Evolutionary conservation across 2,888 invertebrate genomes (phyloP).

Genomic region (Pollenia amentaria): DNA sequence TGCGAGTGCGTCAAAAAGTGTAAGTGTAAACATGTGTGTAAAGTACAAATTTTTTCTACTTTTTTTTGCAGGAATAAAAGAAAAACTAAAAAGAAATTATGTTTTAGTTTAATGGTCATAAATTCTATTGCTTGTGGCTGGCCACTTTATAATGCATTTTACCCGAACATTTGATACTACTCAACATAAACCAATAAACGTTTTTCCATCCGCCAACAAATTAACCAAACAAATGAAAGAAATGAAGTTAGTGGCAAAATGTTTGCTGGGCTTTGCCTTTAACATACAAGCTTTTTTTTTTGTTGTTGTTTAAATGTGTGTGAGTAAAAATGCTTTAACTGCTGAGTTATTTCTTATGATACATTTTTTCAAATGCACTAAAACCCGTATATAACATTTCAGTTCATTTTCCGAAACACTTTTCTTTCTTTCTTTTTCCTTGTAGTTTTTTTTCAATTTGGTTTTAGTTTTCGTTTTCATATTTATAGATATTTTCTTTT

Average conservation of each 20-base stretch:
- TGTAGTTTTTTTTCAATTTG: slow-evolving; percentile 7
- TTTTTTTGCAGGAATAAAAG: slow-evolving; percentile 11
- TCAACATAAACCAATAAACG: slow-evolving; percentile 21
- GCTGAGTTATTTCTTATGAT: slow-evolving; percentile 35
- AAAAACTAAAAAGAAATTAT: slow-evolving; percentile 58
- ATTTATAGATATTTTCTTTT: slow-evolving; percentile 29
- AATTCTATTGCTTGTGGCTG: slow-evolving; percentile 69
- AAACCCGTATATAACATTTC: slow-evolving; percentile 18
- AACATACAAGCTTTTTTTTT: background rate
- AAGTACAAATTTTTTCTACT: background rate
- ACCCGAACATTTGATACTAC: slow-evolving; percentile 18
- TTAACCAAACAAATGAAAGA: background rate
- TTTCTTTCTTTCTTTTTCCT: background rate
- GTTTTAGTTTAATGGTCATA: slow-evolving; percentile 70
- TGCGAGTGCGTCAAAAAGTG: background rate
- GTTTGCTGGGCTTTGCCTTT: slow-evolving; percentile 28
- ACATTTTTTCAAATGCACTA: slow-evolving; percentile 44
- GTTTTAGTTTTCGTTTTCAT: slow-evolving; percentile 31
- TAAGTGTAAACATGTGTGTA: slow-evolving; percentile 18
- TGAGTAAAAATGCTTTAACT: slow-evolving; percentile 2
- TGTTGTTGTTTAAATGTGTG: background rate
- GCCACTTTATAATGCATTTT: slow-evolving; percentile 52
- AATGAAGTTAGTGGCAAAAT: background rate
- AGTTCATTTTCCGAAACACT: slow-evolving; percentile 34
- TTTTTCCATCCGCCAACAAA: background rate